Conservation (phyloP, 2,113 vertebrate genomes). For the Toxostoma redivivum region DNA sequence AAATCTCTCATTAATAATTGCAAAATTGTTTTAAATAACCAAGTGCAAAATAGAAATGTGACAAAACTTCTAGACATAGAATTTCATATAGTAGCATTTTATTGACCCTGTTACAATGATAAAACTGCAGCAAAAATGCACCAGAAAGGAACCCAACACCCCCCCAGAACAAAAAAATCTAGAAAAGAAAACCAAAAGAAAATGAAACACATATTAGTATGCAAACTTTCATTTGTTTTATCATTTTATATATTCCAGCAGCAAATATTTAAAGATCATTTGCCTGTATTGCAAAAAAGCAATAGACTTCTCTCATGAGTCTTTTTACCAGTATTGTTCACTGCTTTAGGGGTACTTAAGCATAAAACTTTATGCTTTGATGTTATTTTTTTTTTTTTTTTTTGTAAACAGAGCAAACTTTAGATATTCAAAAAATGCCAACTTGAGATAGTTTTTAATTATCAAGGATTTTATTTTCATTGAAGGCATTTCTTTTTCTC, state of each 20-base stretch:
- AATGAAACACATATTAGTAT: neutral
- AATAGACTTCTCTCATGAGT: neutral
- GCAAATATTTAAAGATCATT: neutral
- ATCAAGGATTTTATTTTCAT: neutral
- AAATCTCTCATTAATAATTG: neutral
- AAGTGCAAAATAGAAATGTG: neutral
- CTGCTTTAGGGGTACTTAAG: neutral
- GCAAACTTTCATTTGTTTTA: neutral
- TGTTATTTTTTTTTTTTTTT: neutral
- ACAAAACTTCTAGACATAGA: neutral
- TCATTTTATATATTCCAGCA: neutral
- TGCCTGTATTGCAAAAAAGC: neutral
- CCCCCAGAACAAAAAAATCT: too few species aligned
- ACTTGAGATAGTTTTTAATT: neutral
- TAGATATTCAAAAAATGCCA: neutral
- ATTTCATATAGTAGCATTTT: neutral
- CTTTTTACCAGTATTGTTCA: neutral
- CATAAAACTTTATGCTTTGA: neutral
- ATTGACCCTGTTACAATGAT: neutral
- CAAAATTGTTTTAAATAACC: neutral
- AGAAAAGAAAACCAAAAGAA: neutral
- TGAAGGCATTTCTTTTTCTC: neutral
- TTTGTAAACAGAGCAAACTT: neutral
- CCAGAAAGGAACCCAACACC: rapidly evolving
- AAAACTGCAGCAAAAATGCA: neutral